Conservation (phyloP, 2,113 vertebrate species). For the Tinamus guttatus region DNA sequence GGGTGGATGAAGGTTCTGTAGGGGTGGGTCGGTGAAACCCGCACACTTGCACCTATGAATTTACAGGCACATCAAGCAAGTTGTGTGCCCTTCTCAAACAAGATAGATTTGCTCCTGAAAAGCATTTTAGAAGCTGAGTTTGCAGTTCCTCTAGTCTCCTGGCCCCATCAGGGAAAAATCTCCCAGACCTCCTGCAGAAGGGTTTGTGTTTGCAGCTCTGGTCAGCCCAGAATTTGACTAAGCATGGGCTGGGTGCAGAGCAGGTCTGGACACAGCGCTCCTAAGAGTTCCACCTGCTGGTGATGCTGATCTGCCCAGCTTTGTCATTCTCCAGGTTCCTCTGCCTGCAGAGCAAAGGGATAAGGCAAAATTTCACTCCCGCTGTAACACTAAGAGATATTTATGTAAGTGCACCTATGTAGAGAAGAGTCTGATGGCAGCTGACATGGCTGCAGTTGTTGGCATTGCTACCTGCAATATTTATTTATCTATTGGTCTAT, state of each 20-base stretch:
- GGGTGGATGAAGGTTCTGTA: no score
- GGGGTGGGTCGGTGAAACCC: fast-evolving
- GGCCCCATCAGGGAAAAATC: background rate
- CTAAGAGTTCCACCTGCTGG: background rate
- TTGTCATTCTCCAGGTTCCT: background rate
- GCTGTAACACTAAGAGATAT: background rate
- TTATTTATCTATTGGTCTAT: slow-evolving; percentile 21
- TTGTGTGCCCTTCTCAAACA: background rate
- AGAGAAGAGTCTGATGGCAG: background rate
- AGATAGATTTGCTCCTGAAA: background rate
- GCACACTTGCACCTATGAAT: background rate
- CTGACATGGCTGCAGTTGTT: background rate
- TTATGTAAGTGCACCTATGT: background rate
- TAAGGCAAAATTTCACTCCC: background rate
- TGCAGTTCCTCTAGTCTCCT: background rate
- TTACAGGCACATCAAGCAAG: background rate
- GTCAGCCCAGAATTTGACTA: background rate
- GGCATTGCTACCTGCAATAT: background rate
- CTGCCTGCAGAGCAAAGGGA: background rate
- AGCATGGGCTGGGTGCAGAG: fast-evolving
- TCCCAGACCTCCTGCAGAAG: background rate
- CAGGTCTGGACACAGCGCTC: background rate
- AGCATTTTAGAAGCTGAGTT: background rate
- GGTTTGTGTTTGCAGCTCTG: background rate
- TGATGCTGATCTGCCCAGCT: background rate